A percentile compares a stretch with the other conserved stretches of the same genome.
These are phyloP conservation scores for Peromyscus leucopus DNA, from an alignment of 2,113 vertebrate species.

Conservation along the genomic window DNA sequence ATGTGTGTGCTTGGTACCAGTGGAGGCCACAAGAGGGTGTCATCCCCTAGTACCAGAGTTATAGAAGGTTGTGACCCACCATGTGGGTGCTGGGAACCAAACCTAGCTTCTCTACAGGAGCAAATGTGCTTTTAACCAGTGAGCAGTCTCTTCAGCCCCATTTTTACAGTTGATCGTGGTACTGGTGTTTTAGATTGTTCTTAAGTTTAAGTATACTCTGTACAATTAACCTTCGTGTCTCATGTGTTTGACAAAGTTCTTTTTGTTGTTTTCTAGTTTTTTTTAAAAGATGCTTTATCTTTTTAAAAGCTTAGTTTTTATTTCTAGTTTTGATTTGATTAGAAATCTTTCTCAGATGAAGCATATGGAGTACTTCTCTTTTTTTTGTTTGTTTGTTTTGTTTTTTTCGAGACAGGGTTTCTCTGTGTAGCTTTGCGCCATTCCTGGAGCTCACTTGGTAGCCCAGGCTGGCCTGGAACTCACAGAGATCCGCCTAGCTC, in stretches of 20 bases:
- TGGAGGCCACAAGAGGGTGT: neutral
- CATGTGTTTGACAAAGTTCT: neutral
- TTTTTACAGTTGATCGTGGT: constrained; percentile 4
- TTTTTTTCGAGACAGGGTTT: too few species aligned
- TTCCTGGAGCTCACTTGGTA: too few species aligned
- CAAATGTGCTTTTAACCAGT: neutral
- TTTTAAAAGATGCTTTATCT: neutral
- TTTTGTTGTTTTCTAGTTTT: neutral
- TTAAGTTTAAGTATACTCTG: constrained; percentile 1
- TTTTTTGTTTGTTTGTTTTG: too few species aligned
- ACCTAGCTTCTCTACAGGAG: neutral
- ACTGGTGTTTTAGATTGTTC: constrained; percentile 24
- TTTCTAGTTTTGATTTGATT: constrained; percentile 30
- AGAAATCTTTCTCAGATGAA: constrained; percentile 29
- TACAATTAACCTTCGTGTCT: constrained; percentile 8
- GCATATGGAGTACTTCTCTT: constrained; percentile 42
- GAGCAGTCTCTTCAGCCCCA: neutral
- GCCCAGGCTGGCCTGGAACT: too few species aligned
- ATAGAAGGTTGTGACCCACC: neutral
- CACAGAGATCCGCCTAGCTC: too few species aligned
- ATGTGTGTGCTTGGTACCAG: neutral
- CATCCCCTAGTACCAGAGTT: neutral
- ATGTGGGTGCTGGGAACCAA: neutral
- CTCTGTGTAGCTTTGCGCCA: too few species aligned
- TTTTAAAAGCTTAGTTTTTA: constrained; percentile 8